These are phyloP conservation scores for Zaprionus nigranus DNA, from an alignment of 1,140 invertebrate species.

Conservation along the genomic window DNA sequence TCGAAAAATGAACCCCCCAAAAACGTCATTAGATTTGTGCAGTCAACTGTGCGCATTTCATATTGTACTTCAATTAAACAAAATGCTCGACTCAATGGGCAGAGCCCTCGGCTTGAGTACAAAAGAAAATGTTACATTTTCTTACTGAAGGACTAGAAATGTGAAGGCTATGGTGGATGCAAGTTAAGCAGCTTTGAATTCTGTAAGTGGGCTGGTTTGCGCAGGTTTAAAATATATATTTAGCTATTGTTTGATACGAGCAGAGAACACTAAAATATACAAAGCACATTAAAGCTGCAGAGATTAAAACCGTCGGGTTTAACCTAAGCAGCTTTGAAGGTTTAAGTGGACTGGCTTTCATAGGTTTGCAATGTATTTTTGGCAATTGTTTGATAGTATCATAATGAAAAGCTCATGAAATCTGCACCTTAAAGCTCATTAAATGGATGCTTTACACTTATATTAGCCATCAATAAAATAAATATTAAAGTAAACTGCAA, in stretches of 20 bases:
- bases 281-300: background rate
- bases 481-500: too few relatives aligned
- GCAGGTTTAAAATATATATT: background rate
- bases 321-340: background rate
- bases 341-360: background rate
- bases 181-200: background rate
- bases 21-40: constrained; percentile 76
- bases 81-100: constrained; percentile 70
- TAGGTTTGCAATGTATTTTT: too few relatives aligned
- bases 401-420: background rate
- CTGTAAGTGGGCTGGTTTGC: background rate
- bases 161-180: background rate
- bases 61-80: constrained; percentile 80
- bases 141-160: background rate
- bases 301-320: too few relatives aligned
- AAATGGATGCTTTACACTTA: too few relatives aligned
- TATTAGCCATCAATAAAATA: too few relatives aligned
- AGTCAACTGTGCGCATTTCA: constrained; percentile 69
- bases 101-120: constrained; percentile 20
- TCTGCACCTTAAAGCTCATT: background rate
- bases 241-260: background rate
- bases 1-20: background rate
- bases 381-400: too few relatives aligned
- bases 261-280: background rate
- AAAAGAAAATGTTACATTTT: constrained; percentile 24